Percentiles rank a stretch among this genome's conserved stretches.
Evolutionary conservation across 2,888 invertebrate genomes (phyloP).

Genomic region (Morpho helenor): DNA sequence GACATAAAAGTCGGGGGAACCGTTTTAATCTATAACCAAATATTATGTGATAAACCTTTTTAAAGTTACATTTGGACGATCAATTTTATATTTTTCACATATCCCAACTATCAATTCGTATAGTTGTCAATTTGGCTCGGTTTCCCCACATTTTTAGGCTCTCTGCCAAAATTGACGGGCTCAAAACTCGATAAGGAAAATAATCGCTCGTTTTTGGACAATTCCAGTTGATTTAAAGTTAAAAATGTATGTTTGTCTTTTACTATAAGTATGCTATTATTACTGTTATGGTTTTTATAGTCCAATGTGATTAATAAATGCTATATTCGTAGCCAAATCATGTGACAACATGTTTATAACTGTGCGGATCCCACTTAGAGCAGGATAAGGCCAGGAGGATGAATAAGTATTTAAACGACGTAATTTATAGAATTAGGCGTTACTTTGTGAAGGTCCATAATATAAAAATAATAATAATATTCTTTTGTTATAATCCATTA

Average conservation of each 20-base stretch:
- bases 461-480: too few relatives aligned
- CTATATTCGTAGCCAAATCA: too few relatives aligned
- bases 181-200: constrained; percentile 24
- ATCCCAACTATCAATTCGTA: constrained; percentile 22
- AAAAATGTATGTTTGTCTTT: constrained; percentile 14
- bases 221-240: constrained; percentile 20
- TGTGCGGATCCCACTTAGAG: too few relatives aligned
- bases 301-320: too few relatives aligned
- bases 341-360: too few relatives aligned
- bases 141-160: constrained; percentile 23
- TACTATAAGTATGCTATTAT: constrained; percentile 9
- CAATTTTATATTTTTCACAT: constrained; percentile 15
- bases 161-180: constrained; percentile 21
- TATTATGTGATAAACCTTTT: constrained; percentile 2
- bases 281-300: constrained; percentile 1
- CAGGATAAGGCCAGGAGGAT: too few relatives aligned
- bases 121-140: constrained; percentile 25
- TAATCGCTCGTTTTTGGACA: constrained; percentile 19
- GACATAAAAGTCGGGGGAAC: too few relatives aligned
- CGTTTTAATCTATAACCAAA: neutral
- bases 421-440: too few relatives aligned
- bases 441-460: too few relatives aligned
- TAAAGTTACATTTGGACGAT: constrained; percentile 3
- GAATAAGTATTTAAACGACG: too few relatives aligned
- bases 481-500: too few relatives aligned